Base-by-base conservation (phyloP, 64 coral and sea anemone species). In the Platygyra sinensis region DNA sequence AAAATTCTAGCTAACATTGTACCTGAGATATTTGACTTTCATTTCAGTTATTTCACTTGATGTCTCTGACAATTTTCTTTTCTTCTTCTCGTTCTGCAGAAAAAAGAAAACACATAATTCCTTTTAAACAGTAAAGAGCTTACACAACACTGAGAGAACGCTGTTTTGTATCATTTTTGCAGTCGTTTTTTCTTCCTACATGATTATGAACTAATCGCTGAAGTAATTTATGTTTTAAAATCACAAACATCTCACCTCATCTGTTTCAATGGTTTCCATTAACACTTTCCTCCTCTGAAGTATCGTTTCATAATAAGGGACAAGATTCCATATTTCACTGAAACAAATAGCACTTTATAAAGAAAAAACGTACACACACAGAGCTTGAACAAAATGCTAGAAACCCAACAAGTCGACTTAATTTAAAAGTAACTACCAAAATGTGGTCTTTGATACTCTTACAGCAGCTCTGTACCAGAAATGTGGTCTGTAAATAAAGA, bases 11-110 rank as follows among this genome's bases (percentile, higher is more conserved):
- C 6, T 5, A 79, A 51, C 7, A 51, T 31, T 4, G 31, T 73
- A 91, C 89, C 89, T 91, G 78, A 57, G 12, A 76, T 83, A 91
- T 42, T 91, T 91, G 31, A 91, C 80, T 73, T 77, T 91, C 79
- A 91, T 85, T 85, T 91, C 89, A 59, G 61, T 83, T 17, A 91
- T 49, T 14, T 82, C 89, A 38, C 72, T 85, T 69, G 39, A 24
- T 83, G 15, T 18, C n/a, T 82, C 61, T 18, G 17, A 52, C 28
- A 55, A 30, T 59, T 91, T 75, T 62, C 57, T 83, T 85, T 91
- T 84, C 80, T 55, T 91, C 61, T 82, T 55, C 29, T 73, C 28
- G 75, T 19, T 19, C 51, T 91, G 32, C 19, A 22, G 36, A 17
- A 20, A 64, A 78, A 60, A 24, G 30, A 38, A 60, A 64, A 12